These are phyloP conservation scores for Gadopsis marmoratus DNA, from an alignment of 2,797 vertebrate species.

Conservation along the genomic window DNA sequence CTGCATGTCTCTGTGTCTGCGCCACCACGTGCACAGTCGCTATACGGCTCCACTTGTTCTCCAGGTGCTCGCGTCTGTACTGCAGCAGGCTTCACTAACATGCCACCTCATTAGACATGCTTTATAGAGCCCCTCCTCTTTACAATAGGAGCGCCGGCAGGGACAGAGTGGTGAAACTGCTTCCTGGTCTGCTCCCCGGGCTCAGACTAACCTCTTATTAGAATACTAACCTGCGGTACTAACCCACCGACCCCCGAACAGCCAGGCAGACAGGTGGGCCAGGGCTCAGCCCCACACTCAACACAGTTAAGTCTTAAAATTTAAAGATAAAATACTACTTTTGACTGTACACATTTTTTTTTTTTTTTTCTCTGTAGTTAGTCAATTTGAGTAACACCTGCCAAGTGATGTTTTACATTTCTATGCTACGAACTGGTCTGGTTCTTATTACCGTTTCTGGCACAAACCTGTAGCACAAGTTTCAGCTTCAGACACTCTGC, in stretches of 20 bases:
- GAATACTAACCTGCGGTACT: conserved; percentile 45
- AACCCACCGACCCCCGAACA: conserved; percentile 13
- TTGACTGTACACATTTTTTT: background rate
- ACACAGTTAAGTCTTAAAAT: conserved; percentile 40
- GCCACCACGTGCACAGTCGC: background rate
- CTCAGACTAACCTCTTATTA: conserved; percentile 42
- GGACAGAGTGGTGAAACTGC: conserved; percentile 40
- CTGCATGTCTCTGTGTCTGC: conserved; percentile 13
- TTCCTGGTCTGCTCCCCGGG: conserved; percentile 61
- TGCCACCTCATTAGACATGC: conserved; percentile 61
- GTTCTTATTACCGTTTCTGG: conserved; percentile 43
- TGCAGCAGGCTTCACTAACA: conserved; percentile 52
- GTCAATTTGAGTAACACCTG: conserved; percentile 42
- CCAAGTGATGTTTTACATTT: conserved; percentile 45
- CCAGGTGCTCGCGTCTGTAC: conserved; percentile 25
- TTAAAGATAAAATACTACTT: conserved; percentile 13
- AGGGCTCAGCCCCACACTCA: conserved; percentile 15
- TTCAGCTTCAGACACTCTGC: conserved; percentile 17
- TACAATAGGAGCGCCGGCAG: conserved; percentile 61
- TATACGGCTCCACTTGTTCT: background rate
- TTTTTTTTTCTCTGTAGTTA: conserved; percentile 11
- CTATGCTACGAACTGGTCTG: conserved; percentile 34
- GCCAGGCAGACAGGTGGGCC: conserved; percentile 30
- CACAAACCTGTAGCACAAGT: conserved; percentile 21
- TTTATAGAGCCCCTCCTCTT: conserved; percentile 71